phyloP scores from a whole-genome alignment of 2,888 invertebrate genomes.

The Hydrotaea cyrtoneurina region DNA sequence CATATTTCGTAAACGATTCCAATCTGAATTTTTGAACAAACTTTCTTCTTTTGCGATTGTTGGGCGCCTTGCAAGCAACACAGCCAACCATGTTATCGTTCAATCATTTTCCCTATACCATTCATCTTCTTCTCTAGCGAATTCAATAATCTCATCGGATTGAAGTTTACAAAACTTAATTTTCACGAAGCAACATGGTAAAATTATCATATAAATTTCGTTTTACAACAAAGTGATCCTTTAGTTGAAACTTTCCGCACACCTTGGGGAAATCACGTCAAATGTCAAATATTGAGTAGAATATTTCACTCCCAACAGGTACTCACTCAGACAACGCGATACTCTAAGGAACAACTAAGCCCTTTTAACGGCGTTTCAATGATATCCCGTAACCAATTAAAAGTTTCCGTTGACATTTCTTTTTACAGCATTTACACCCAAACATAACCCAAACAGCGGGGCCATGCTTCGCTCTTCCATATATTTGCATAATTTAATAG shows the following conservation, averaged over 20 bases:
- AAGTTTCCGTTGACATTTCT: slow-evolving; percentile 14
- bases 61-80: too few species aligned
- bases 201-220: slow-evolving; percentile 1
- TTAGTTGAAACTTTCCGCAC: not conserved
- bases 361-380: not conserved
- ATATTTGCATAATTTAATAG: slow-evolving; percentile 44
- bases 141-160: too few species aligned
- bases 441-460: not conserved
- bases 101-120: too few species aligned
- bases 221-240: not conserved
- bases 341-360: not conserved
- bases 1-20: too few species aligned
- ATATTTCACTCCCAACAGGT: not conserved
- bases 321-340: not conserved
- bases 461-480: not conserved
- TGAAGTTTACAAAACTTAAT: not conserved
- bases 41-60: too few species aligned
- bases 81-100: too few species aligned
- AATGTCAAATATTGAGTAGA: slow-evolving; percentile 1
- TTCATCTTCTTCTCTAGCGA: too few species aligned
- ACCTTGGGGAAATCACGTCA: slow-evolving; percentile 14
- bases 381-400: slow-evolving; percentile 20
- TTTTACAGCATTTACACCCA: not conserved
- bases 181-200: not conserved
- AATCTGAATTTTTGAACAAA: too few species aligned